Percentiles rank a stretch among this genome's conserved stretches.
These are phyloP conservation scores for Himalopsyche tibetana DNA, from an alignment of 2,888 invertebrate genomes.

Conservation along the genomic window DNA sequence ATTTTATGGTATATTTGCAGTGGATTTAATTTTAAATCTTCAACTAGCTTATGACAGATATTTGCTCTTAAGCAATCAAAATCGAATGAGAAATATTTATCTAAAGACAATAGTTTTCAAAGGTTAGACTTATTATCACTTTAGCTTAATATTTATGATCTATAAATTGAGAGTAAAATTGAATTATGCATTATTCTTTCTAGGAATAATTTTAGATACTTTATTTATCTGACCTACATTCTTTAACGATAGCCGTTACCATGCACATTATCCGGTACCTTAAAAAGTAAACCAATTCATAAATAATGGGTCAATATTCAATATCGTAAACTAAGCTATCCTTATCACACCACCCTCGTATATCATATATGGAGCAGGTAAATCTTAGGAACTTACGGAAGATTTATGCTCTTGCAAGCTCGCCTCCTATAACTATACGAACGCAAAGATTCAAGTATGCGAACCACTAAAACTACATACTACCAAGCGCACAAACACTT, in stretches of 20 bases:
- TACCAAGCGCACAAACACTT: not conserved
- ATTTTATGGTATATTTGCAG: too few species aligned
- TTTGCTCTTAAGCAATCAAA: too few species aligned
- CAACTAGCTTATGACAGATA: too few species aligned
- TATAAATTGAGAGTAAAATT: too few species aligned
- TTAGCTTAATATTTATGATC: too few species aligned
- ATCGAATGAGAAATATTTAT: too few species aligned
- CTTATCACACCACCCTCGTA: constrained; percentile 21
- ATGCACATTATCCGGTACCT: not conserved
- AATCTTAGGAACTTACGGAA: constrained; percentile 26
- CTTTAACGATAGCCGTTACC: not conserved
- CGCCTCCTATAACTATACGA: not conserved
- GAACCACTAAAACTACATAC: constrained; percentile 2
- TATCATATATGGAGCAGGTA: not conserved
- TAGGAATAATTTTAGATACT: too few species aligned
- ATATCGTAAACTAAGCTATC: not conserved
- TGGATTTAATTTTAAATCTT: too few species aligned
- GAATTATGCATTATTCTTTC: too few species aligned
- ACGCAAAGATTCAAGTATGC: not conserved
- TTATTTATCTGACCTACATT: too few species aligned
- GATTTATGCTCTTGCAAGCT: constrained; percentile 16
- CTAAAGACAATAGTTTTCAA: too few species aligned
- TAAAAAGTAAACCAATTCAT: not conserved
- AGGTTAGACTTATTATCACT: too few species aligned
- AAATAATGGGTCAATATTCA: constrained; percentile 4